Evolutionary conservation across 1,140 invertebrate species (phyloP).

Genomic region (Acyrthosiphon pisum): DNA sequence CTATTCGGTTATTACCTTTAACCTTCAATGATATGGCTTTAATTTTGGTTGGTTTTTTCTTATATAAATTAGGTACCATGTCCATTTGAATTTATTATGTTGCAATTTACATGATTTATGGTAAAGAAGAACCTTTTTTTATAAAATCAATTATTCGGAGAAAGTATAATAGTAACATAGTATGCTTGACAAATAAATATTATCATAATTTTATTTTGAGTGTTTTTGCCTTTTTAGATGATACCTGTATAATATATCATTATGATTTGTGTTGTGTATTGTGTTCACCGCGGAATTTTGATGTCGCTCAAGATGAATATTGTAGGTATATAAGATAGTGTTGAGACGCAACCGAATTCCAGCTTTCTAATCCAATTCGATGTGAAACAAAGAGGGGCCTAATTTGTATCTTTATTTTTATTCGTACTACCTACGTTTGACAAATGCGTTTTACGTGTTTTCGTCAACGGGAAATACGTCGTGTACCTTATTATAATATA

Average conservation of each 20-base stretch:
- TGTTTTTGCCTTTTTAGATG: not conserved
- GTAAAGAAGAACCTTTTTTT: not conserved
- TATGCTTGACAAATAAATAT: not conserved
- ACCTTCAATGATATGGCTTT: not conserved
- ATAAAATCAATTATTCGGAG: not conserved
- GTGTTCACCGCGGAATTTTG: not conserved
- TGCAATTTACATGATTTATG: not conserved
- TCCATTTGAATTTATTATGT: not conserved
- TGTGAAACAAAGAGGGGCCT: not conserved
- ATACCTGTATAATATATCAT: not conserved
- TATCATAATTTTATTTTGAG: not conserved
- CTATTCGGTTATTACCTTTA: not conserved
- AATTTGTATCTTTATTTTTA: not conserved
- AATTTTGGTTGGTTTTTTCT: not conserved
- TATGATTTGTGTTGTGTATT: not conserved
- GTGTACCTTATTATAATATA: not conserved
- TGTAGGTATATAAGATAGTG: not conserved
- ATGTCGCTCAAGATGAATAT: not conserved
- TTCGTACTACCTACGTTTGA: not conserved
- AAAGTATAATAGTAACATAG: not conserved
- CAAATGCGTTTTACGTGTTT: constrained; percentile 29
- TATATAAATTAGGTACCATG: not conserved
- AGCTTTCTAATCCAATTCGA: not conserved
- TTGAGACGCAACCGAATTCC: not conserved
- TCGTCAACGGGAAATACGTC: not conserved